phyloP scores from a whole-genome alignment of 2,888 invertebrate species.

The Ennomos erosarius region DNA sequence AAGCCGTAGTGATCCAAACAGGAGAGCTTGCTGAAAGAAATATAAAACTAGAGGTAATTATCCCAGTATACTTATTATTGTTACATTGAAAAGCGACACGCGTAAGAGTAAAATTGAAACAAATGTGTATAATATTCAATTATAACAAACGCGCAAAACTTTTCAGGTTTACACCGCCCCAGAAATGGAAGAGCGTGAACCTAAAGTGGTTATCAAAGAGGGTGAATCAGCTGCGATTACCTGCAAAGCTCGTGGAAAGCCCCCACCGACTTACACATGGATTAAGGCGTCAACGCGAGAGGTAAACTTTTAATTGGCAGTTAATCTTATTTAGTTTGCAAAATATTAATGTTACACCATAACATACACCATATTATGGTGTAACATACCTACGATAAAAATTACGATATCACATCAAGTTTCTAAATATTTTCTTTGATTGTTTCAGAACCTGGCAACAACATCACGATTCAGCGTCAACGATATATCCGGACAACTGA shows the following conservation, averaged over 20 bases:
- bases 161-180: constrained; percentile 90
- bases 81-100: too few species aligned
- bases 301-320: constrained; percentile 49
- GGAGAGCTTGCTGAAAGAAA: constrained; percentile 91
- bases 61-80: too few species aligned
- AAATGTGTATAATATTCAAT: too few species aligned
- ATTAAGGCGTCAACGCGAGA: constrained; percentile 89
- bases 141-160: neutral
- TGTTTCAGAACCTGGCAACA: constrained; percentile 87
- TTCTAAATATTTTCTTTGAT: neutral
- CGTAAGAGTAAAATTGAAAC: too few species aligned
- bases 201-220: constrained; percentile 89
- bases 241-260: constrained; percentile 93
- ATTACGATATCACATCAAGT: too few species aligned
- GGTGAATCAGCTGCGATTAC: constrained; percentile 90
- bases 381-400: too few species aligned
- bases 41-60: constrained; percentile 90
- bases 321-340: constrained; percentile 8
- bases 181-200: constrained; percentile 87
- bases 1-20: constrained; percentile 93
- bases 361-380: too few species aligned
- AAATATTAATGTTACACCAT: too few species aligned
- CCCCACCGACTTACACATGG: constrained; percentile 93
- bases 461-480: constrained; percentile 88
- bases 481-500: constrained; percentile 88